Conservation (phyloP, 2,888 invertebrate genomes). For the Ptychoptera albimana region DNA sequence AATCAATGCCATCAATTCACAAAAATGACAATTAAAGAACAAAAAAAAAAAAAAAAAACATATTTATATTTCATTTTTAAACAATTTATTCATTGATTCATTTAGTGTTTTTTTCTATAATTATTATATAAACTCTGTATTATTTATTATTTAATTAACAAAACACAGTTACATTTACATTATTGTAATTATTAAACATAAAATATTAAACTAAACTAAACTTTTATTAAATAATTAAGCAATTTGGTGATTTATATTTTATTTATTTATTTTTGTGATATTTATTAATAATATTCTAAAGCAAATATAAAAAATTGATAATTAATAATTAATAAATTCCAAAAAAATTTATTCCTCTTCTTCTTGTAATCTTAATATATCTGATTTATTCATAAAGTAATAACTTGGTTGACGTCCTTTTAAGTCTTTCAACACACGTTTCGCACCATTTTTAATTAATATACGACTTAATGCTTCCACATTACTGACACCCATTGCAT, state of each 20-base stretch:
- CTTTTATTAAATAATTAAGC: too few species aligned
- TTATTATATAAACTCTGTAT: too few species aligned
- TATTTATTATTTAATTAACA: too few species aligned
- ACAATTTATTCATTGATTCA: too few species aligned
- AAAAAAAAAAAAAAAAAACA: not conserved
- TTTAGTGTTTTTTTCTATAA: too few species aligned
- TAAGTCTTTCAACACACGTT: conserved; percentile 68
- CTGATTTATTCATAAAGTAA: conserved; percentile 85
- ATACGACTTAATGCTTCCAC: conserved; percentile 68
- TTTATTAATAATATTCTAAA: not conserved
- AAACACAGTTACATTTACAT: too few species aligned
- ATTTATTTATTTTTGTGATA: not conserved
- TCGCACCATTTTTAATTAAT: conserved; percentile 68
- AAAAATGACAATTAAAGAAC: not conserved
- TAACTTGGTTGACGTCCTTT: conserved; percentile 81
- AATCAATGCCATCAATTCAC: not conserved
- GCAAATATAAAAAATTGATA: not conserved
- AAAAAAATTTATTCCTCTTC: conserved; percentile 44
- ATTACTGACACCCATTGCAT: conserved; percentile 77
- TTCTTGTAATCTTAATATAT: conserved; percentile 67
- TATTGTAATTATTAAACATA: too few species aligned
- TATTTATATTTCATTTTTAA: too few species aligned
- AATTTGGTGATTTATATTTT: conserved; percentile 1
- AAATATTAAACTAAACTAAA: too few species aligned
- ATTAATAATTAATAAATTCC: not conserved